phyloP scores from a whole-genome alignment of 2,888 invertebrate genomes.

The Rhingia campestris region DNA sequence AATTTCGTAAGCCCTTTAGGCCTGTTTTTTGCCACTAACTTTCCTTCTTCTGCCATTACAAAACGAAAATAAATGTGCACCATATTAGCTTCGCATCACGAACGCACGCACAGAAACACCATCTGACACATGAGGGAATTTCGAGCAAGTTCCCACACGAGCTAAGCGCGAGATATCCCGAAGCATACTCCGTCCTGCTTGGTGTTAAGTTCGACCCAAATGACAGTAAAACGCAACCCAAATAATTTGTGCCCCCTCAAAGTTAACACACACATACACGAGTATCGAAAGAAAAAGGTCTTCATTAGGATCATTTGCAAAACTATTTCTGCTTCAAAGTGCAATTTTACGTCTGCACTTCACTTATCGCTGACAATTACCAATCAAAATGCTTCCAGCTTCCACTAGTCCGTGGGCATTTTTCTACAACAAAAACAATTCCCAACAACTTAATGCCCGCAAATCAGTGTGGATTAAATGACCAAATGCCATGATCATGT shows the following conservation, averaged over 20 bases:
- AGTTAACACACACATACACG: not conserved
- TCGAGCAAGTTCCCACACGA: conserved; percentile 31
- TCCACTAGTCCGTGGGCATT: conserved; percentile 24
- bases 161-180: conserved; percentile 38
- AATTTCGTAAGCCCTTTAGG: conserved; percentile 10
- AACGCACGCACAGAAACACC: conserved; percentile 20
- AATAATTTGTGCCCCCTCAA: conserved; percentile 2
- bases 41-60: not conserved
- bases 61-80: conserved; percentile 1
- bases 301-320: conserved; percentile 14
- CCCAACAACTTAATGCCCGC: conserved; percentile 55
- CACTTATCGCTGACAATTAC: conserved; percentile 55
- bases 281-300: not conserved
- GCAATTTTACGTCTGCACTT: conserved; percentile 17
- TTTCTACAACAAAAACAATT: conserved; percentile 4
- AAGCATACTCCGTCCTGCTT: not conserved
- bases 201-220: conserved; percentile 22
- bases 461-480: conserved; percentile 71
- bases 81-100: conserved; percentile 29
- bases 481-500: conserved; percentile 73
- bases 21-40: conserved; percentile 23
- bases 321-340: not conserved
- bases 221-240: conserved; percentile 14
- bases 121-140: conserved; percentile 33
- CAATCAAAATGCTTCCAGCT: conserved; percentile 66